A percentile compares a stretch with the other conserved stretches of the same genome.
These are phyloP conservation scores for Stictonetta naevosa DNA, from an alignment of 2,113 vertebrate species.

Conservation along the genomic window DNA sequence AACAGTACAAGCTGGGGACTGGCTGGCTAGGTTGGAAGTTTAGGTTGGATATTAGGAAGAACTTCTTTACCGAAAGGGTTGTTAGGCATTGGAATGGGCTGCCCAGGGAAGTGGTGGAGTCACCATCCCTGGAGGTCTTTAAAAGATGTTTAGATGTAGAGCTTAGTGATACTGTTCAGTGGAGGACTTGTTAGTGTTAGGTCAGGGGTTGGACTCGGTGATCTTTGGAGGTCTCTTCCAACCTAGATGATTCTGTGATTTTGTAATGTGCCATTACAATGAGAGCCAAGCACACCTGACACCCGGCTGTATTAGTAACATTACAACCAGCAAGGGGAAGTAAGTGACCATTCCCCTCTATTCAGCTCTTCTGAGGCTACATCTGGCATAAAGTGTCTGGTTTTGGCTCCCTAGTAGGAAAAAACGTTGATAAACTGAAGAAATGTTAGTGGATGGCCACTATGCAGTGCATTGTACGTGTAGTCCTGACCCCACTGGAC, in stretches of 20 bases:
- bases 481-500: background rate
- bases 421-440: background rate
- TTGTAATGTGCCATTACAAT: background rate
- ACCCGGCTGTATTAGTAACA: accelerated
- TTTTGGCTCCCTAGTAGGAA: background rate
- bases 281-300: background rate
- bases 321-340: background rate
- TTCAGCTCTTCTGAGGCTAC: background rate
- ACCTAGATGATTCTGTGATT: no score
- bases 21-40: background rate
- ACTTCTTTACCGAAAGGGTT: no score
- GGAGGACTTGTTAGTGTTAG: no score
- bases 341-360: background rate
- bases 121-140: no score
- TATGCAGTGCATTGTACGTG: background rate
- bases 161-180: no score
- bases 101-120: no score
- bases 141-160: no score
- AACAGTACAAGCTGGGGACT: background rate
- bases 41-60: no score
- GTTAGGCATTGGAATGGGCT: no score
- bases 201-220: no score
- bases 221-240: no score
- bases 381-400: background rate
- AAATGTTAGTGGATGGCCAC: accelerated